A percentile compares a stretch with the other conserved stretches of the same genome.
Evolutionary conservation across 2,888 invertebrate genomes (phyloP).

Genomic region (Galerucella pusilla): DNA sequence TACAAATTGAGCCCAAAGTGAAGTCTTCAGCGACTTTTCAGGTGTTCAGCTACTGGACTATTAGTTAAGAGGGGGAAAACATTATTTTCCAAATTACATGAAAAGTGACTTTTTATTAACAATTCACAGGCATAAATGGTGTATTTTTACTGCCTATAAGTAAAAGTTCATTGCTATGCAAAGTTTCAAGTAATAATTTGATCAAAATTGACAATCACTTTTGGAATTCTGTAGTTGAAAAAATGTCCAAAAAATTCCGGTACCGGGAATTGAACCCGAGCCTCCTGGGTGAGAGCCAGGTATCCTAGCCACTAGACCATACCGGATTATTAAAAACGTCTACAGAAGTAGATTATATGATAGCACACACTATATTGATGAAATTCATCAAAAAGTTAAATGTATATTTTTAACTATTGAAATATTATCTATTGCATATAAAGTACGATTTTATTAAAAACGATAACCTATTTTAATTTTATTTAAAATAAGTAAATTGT

Average conservation of each 20-base stretch:
- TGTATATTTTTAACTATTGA: neutral
- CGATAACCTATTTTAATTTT: neutral
- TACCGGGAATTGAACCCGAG: conserved; percentile 73
- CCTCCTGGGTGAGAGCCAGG: conserved; percentile 72
- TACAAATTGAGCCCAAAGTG: too few relatives aligned
- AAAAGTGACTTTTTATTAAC: too few relatives aligned
- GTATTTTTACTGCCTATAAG: too few relatives aligned
- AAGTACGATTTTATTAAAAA: neutral
- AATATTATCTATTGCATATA: neutral
- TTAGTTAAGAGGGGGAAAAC: too few relatives aligned
- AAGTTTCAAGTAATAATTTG: too few relatives aligned
- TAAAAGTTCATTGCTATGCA: too few relatives aligned
- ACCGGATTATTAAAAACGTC: conserved; percentile 58
- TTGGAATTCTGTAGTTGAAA: neutral
- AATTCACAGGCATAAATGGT: too few relatives aligned
- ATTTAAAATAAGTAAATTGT: neutral
- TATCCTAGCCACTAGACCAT: conserved; percentile 72
- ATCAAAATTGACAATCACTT: too few relatives aligned
- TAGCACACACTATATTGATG: neutral
- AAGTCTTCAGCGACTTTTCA: too few relatives aligned
- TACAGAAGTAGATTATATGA: neutral
- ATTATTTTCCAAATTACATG: too few relatives aligned
- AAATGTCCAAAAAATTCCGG: conserved; percentile 61
- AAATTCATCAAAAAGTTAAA: neutral
- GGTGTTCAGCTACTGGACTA: too few relatives aligned